These are phyloP conservation scores for Lissonota sp. DNA, from an alignment of 2,888 invertebrate genomes.

Conservation along the genomic window DNA sequence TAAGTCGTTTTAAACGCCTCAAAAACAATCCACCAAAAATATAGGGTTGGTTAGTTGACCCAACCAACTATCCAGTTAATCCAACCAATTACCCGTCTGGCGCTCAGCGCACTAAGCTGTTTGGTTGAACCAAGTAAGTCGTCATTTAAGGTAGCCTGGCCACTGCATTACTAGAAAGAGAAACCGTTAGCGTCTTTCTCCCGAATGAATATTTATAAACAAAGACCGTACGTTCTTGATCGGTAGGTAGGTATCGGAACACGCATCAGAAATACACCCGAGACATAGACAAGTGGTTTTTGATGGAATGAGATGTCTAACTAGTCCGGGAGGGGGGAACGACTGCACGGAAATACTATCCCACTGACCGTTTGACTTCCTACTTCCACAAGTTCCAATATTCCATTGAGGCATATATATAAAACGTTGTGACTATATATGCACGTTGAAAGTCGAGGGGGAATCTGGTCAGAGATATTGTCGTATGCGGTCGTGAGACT, in stretches of 20 bases:
- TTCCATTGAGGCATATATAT: neutral
- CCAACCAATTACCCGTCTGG: too few relatives aligned
- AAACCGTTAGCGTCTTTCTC: neutral
- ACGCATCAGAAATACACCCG: neutral
- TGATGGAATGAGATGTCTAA: constrained; percentile 15
- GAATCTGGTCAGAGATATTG: constrained; percentile 33
- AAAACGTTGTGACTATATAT: neutral
- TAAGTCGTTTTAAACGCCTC: too few relatives aligned
- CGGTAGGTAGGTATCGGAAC: constrained; percentile 3
- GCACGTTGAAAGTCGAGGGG: neutral
- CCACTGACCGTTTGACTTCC: constrained; percentile 44
- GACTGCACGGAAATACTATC: neutral
- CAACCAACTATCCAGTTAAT: too few relatives aligned
- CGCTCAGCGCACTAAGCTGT: too few relatives aligned
- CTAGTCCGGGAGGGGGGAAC: constrained; percentile 13
- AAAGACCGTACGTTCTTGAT: neutral
- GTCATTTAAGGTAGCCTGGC: too few relatives aligned
- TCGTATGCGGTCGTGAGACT: constrained; percentile 4
- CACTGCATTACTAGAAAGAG: too few relatives aligned
- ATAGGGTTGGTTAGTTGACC: too few relatives aligned
- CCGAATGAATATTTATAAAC: constrained; percentile 33
- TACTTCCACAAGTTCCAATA: constrained; percentile 13
- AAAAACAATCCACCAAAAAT: too few relatives aligned
- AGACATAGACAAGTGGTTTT: neutral
- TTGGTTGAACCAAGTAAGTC: too few relatives aligned